Conservation (phyloP, 1,140 invertebrate genomes). For the Bombus turneri region DNA sequence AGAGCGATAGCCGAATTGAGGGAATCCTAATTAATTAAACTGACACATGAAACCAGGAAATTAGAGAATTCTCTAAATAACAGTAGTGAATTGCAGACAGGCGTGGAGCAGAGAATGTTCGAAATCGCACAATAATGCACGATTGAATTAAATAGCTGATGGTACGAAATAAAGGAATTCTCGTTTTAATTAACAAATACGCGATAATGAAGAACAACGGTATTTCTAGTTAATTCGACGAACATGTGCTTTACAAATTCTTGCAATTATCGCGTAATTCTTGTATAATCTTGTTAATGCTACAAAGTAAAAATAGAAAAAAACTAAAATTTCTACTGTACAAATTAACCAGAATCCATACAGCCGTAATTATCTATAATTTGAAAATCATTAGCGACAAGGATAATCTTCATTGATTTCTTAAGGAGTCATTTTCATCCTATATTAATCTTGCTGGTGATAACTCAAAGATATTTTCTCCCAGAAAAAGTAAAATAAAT, state of each 20-base stretch:
- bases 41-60: neutral
- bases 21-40: slow-evolving; percentile 13
- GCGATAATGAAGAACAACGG: neutral
- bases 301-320: neutral
- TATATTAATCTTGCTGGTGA: too few relatives aligned
- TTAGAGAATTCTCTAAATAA: neutral
- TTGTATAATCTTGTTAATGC: neutral
- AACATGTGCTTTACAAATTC: neutral
- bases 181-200: slow-evolving; percentile 1
- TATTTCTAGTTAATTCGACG: neutral
- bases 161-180: neutral
- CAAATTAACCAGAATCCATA: too few relatives aligned
- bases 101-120: neutral
- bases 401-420: too few relatives aligned
- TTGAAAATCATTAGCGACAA: too few relatives aligned
- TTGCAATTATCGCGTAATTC: neutral
- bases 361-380: too few relatives aligned
- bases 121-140: neutral
- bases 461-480: too few relatives aligned
- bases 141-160: neutral
- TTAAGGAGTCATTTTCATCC: too few relatives aligned
- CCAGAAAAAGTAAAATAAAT: too few relatives aligned
- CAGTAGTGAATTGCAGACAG: neutral
- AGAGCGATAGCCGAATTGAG: neutral
- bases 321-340: too few relatives aligned